Conservation (phyloP, 2,888 invertebrate genomes). For the Dryobotodes eremita region DNA sequence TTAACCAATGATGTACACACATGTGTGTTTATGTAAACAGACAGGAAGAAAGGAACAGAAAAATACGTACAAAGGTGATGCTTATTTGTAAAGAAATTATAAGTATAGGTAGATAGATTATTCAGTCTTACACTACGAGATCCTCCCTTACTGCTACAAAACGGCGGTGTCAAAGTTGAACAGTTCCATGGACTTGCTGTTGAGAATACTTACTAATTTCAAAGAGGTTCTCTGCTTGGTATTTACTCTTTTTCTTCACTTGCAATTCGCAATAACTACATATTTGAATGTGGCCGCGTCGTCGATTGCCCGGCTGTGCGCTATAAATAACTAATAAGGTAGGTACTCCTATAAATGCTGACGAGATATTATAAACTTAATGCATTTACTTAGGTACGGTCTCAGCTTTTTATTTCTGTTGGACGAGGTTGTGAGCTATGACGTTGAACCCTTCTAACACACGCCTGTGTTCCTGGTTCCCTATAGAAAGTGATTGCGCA, state of each 20-base stretch:
- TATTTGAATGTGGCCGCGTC: constrained; percentile 19
- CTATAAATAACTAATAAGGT: not conserved
- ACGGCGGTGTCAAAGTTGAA: not conserved
- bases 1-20: too few relatives aligned
- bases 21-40: too few relatives aligned
- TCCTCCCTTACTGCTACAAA: not conserved
- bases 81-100: too few relatives aligned
- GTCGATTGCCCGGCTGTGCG: not conserved
- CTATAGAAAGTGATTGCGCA: too few relatives aligned
- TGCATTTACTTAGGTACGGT: not conserved
- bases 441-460: too few relatives aligned
- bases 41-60: too few relatives aligned
- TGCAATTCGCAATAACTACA: constrained; percentile 14
- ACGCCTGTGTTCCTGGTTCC: too few relatives aligned
- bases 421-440: too few relatives aligned
- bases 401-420: too few relatives aligned
- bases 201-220: not conserved
- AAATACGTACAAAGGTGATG: too few relatives aligned
- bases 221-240: not conserved
- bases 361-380: too few relatives aligned
- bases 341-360: not conserved
- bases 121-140: not conserved
- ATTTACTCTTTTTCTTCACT: not conserved
- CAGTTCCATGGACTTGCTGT: not conserved
- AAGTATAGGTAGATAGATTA: too few relatives aligned